Conservation (phyloP, 2,113 vertebrate species). For the Ia io region DNA sequence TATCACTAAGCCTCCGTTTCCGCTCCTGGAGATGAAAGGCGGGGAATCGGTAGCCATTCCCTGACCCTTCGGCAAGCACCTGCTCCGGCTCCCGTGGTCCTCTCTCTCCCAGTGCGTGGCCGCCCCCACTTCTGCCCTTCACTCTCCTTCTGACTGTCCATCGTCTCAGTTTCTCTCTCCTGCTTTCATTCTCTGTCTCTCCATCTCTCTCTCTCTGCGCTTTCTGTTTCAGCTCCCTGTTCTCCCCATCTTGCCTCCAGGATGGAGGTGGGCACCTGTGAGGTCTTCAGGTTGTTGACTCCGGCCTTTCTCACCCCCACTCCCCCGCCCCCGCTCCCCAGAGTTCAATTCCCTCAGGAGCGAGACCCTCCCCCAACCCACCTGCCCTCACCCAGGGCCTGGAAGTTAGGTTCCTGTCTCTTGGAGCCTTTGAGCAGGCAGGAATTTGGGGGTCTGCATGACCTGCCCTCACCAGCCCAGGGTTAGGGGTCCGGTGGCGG, state of each 20-base stretch:
- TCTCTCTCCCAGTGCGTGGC: not conserved
- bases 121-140: not conserved
- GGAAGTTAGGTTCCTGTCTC: not conserved
- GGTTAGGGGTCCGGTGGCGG: not conserved
- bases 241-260: not conserved
- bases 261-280: not conserved
- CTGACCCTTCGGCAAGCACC: not conserved
- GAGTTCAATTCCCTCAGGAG: not conserved
- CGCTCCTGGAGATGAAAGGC: not conserved
- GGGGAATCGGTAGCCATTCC: not conserved
- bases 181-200: slow-evolving; percentile 35
- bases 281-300: not conserved
- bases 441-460: not conserved
- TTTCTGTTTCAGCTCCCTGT: slow-evolving; percentile 64
- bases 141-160: slow-evolving; percentile 65
- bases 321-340: no score
- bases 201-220: slow-evolving; percentile 59
- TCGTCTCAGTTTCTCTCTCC: slow-evolving; percentile 55
- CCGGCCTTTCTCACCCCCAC: no score
- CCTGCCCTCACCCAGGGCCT: not conserved
- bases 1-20: not conserved
- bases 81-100: no score
- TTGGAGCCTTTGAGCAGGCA: not conserved
- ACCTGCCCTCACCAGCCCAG: not conserved
- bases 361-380: not conserved